Evolutionary conservation across 2,113 vertebrate species (phyloP).

Genomic region (Rallus limicola): DNA sequence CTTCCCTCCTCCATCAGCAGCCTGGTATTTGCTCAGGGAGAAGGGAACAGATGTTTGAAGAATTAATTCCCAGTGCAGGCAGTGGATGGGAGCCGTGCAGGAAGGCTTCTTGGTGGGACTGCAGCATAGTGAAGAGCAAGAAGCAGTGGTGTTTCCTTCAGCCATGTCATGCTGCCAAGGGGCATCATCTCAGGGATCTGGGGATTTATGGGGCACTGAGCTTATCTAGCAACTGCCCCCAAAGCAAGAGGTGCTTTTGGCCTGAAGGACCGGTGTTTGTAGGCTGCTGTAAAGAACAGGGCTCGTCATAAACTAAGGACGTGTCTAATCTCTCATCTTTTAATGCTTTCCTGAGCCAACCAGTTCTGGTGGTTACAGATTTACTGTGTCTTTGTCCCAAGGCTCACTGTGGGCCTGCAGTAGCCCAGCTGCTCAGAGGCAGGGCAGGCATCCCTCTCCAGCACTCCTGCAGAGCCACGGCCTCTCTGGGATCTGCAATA

Average conservation of each 20-base stretch:
- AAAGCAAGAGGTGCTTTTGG: not conserved
- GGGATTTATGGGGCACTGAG: not conserved
- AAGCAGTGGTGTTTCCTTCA: not conserved
- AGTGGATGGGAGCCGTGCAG: fast-evolving
- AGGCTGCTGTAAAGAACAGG: not conserved
- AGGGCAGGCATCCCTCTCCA: not conserved
- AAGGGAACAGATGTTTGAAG: not conserved
- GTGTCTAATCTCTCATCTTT: not conserved
- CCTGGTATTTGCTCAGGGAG: conserved; percentile 30
- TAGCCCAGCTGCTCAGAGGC: fast-evolving
- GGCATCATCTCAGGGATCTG: not conserved
- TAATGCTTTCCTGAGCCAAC: not conserved
- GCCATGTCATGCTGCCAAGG: not conserved
- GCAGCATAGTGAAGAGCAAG: not conserved
- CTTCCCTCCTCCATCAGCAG: not conserved
- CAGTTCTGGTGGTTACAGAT: not conserved
- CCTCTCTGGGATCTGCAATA: not conserved
- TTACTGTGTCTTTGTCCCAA: not conserved
- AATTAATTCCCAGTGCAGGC: not conserved
- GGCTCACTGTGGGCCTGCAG: fast-evolving
- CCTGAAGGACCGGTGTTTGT: not conserved
- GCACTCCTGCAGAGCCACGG: not conserved
- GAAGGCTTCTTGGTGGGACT: not conserved
- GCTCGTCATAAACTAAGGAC: not conserved
- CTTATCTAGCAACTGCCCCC: not conserved